These are phyloP conservation scores for Dendropsophus ebraccatus DNA, from an alignment of 2,113 vertebrate species.

Conservation along the genomic window DNA sequence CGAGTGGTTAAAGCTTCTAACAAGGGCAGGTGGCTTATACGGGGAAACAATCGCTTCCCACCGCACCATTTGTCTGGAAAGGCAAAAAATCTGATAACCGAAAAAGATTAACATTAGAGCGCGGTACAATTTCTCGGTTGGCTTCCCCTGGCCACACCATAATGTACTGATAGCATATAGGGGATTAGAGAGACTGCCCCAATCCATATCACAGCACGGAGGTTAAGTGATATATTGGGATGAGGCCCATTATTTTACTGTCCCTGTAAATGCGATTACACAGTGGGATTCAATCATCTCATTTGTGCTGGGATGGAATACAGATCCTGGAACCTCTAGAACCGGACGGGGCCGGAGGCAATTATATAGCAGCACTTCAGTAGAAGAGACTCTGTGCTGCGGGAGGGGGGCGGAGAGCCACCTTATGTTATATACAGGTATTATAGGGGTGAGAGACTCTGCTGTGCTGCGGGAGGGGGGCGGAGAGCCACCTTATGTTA, in stretches of 20 bases:
- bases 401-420: too few relatives aligned
- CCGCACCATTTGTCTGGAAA: slow-evolving; percentile 49
- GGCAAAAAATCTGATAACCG: slow-evolving; percentile 57
- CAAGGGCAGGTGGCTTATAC: slow-evolving; percentile 8
- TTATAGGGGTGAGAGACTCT: too few relatives aligned
- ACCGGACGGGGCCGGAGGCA: not conserved
- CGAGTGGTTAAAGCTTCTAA: slow-evolving; percentile 41
- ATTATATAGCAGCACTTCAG: slow-evolving; percentile 7
- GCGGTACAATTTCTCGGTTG: slow-evolving; percentile 59
- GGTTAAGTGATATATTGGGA: slow-evolving; percentile 60
- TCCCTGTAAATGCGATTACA: slow-evolving; percentile 54
- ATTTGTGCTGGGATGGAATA: slow-evolving; percentile 49
- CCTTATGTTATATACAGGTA: too few relatives aligned
- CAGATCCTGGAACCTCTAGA: slow-evolving; percentile 26
- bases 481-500: too few relatives aligned
- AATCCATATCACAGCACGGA: slow-evolving; percentile 58
- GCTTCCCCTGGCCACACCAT: slow-evolving; percentile 55
- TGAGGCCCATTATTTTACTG: slow-evolving; percentile 58
- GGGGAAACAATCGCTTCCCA: slow-evolving; percentile 37
- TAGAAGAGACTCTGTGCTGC: not conserved
- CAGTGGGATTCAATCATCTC: slow-evolving; percentile 50
- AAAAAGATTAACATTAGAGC: slow-evolving; percentile 56
- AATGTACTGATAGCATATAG: slow-evolving; percentile 59
- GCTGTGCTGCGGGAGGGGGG: too few relatives aligned
- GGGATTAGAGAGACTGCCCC: slow-evolving; percentile 57